Conservation (phyloP, 2,797 vertebrate genomes). For the Synanceia verrucosa region DNA sequence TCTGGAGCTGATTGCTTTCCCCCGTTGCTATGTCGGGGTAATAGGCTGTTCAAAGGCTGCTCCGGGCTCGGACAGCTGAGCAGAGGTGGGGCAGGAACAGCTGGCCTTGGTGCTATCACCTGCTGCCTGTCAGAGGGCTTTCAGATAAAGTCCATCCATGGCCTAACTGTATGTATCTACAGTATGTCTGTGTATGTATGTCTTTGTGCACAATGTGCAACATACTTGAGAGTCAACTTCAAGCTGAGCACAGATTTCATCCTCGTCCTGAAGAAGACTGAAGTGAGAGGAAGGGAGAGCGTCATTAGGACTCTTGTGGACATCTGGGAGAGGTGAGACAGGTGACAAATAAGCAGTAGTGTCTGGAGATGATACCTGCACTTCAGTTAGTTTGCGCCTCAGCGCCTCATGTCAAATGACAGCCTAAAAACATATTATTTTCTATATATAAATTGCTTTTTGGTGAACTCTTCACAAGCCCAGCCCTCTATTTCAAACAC, state of each 20-base stretch:
- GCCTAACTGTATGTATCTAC: slow-evolving; percentile 53
- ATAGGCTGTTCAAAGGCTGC: slow-evolving; percentile 86
- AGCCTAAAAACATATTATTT: slow-evolving; percentile 24
- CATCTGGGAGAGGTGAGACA: slow-evolving; percentile 67
- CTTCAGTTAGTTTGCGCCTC: slow-evolving; percentile 46
- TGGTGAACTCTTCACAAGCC: slow-evolving; percentile 18
- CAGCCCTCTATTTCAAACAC: slow-evolving; percentile 6
- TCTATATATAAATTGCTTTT: slow-evolving; percentile 39
- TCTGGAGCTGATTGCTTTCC: slow-evolving; percentile 85
- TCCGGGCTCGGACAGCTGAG: slow-evolving; percentile 84
- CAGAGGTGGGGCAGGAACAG: slow-evolving; percentile 84
- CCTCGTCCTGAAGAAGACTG: slow-evolving; percentile 18
- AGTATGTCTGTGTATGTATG: slow-evolving; percentile 35
- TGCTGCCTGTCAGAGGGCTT: slow-evolving; percentile 80
- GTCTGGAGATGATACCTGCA: slow-evolving; percentile 44
- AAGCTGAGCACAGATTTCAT: slow-evolving; percentile 23
- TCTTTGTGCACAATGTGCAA: slow-evolving; percentile 15
- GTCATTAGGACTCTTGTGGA: slow-evolving; percentile 60
- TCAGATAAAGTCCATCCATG: slow-evolving; percentile 56
- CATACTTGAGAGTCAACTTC: slow-evolving; percentile 50
- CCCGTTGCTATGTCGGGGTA: slow-evolving; percentile 82
- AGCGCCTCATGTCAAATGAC: slow-evolving; percentile 36
- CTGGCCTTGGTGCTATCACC: slow-evolving; percentile 81
- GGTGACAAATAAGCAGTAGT: slow-evolving; percentile 53
- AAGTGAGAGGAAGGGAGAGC: slow-evolving; percentile 12